Evolutionary conservation across 2,888 invertebrate genomes (phyloP).

Genomic region (Luperina testacea): DNA sequence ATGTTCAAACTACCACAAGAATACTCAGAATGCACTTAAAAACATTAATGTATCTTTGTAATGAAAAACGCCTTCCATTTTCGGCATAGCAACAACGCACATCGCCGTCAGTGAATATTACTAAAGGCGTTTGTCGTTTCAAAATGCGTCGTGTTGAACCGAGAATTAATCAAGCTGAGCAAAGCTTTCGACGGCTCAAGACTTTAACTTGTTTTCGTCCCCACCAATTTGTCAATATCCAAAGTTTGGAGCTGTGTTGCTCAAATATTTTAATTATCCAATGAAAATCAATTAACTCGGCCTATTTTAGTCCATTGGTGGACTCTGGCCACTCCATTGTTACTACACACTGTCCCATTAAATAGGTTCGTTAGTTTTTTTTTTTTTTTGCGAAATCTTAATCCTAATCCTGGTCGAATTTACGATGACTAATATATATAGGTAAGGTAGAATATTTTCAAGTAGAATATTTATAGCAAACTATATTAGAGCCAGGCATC

Average conservation of each 20-base stretch:
- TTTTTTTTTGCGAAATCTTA: too few relatives aligned
- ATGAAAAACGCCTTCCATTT: constrained; percentile 50
- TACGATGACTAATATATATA: too few relatives aligned
- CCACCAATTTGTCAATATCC: constrained; percentile 69
- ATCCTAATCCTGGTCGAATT: too few relatives aligned
- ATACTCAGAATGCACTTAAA: background rate
- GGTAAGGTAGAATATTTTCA: too few relatives aligned
- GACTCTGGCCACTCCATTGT: too few relatives aligned
- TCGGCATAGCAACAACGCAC: constrained; percentile 49
- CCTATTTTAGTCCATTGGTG: background rate
- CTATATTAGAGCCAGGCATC: too few relatives aligned
- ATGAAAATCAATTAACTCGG: background rate
- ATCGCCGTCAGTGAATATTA: constrained; percentile 29
- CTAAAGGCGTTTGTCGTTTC: constrained; percentile 56
- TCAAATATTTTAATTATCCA: constrained; percentile 27
- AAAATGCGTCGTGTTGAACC: constrained; percentile 46
- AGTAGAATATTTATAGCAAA: too few relatives aligned
- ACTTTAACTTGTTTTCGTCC: constrained; percentile 61
- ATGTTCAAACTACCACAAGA: background rate
- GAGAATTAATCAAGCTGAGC: constrained; percentile 64
- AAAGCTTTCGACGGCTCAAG: constrained; percentile 54
- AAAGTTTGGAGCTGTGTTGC: constrained; percentile 47
- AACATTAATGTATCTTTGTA: background rate
- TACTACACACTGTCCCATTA: too few relatives aligned
- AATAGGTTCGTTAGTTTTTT: too few relatives aligned